Conservation (phyloP, 1,140 invertebrate genomes). For the Cephus cinctus region DNA sequence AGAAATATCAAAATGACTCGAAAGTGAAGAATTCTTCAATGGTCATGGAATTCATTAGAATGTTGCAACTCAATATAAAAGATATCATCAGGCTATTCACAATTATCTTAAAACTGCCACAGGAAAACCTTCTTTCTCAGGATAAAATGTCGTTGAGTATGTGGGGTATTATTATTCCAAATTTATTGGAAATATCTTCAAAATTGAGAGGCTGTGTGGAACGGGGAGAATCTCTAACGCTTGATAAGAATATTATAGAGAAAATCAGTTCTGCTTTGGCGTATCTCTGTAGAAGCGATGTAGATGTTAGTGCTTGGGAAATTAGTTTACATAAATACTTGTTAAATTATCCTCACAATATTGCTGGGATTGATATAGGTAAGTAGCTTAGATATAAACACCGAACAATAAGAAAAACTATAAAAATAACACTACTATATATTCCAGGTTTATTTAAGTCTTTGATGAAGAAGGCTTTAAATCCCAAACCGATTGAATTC, state of each 20-base stretch:
- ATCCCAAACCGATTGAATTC: slow-evolving; percentile 27
- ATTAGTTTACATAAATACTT: slow-evolving; percentile 58
- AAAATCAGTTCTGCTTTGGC: slow-evolving; percentile 24
- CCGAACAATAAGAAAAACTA: neutral
- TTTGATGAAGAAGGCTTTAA: slow-evolving; percentile 30
- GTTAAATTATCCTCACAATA: slow-evolving; percentile 58
- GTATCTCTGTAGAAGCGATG: slow-evolving; percentile 29
- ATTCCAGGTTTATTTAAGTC: slow-evolving; percentile 31
- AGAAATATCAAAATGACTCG: slow-evolving; percentile 14
- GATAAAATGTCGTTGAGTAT: slow-evolving; percentile 32
- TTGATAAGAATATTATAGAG: slow-evolving; percentile 24
- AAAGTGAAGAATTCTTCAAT: slow-evolving; percentile 7
- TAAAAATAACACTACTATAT: slow-evolving; percentile 1
- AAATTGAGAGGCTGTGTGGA: neutral
- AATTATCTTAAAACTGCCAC: slow-evolving; percentile 25
- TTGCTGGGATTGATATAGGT: slow-evolving; percentile 48
- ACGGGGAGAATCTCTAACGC: slow-evolving; percentile 1
- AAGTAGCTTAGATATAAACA: slow-evolving; percentile 4
- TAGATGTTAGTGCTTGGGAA: slow-evolving; percentile 58
- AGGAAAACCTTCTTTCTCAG: slow-evolving; percentile 21
- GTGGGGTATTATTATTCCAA: slow-evolving; percentile 34
- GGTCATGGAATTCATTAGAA: slow-evolving; percentile 25
- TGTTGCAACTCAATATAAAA: slow-evolving; percentile 26
- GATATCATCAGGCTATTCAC: slow-evolving; percentile 29
- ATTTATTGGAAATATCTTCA: slow-evolving; percentile 32